Base-by-base conservation (phyloP, 2,113 vertebrate species). In the Nerophis ophidion region DNA sequence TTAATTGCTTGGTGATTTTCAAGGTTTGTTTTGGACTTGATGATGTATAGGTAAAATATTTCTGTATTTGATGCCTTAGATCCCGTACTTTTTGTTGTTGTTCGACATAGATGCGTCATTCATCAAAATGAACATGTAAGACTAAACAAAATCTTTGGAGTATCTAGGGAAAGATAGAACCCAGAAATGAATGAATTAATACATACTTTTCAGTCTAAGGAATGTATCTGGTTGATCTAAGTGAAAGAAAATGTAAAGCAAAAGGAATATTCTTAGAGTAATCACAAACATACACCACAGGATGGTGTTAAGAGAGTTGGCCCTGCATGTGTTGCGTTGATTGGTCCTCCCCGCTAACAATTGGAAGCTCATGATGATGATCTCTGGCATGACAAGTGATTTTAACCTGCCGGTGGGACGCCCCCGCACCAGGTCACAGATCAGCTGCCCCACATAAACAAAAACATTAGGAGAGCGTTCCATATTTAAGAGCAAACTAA, bases 351-450 rank as follows among this genome's bases (percentile, higher is more conserved):
- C 83, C 79, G 61, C 82, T 89, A 85, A 89, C 88, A 89, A 90
- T 90, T 88, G 86, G 82, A 90, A 90, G 84, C 87, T 90, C 89
- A 88, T 90, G 82, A 90, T 85, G 84, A 86, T 82, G 85, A 89
- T 88, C 89, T 88, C 86, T 88, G 89, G 84, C 89, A 85, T 75
- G 83, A 88, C 88, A 87, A 89, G 88, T 90, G 80, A 91, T 90
- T 90, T 91, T 91, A 91, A 91, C 89, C 90, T 79, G 78, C 82
- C 77, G 80, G 85, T 67, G 76, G 80, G 79, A 85, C 87, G 64
- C 89, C 88, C 83, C 87, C 87, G 77, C 87, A 81, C 81, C 52
- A 44, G 60, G 79, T 87, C 86, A 84, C 82, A 83, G 89, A 85
- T 90, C 86, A 84, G 85, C 86, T 77, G 83, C 83, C 81, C 81